phyloP scores from a whole-genome alignment of 2,113 vertebrate genomes.

The Oncorhynchus gorbuscha region DNA sequence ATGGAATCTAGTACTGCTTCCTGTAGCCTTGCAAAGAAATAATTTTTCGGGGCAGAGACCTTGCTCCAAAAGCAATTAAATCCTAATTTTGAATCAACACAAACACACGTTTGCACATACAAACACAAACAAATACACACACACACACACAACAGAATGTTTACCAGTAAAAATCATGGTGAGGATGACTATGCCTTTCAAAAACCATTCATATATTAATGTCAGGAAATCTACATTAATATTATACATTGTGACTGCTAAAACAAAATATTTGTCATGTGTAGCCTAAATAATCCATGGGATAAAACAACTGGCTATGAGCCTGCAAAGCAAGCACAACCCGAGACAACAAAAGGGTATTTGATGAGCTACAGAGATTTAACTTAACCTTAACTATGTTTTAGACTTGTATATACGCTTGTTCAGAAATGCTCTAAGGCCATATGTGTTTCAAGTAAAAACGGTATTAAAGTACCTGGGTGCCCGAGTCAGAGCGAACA shows the following conservation, averaged over 20 bases:
- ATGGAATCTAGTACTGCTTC: slow-evolving; percentile 35
- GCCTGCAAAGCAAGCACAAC: slow-evolving; percentile 13
- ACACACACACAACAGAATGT: not conserved
- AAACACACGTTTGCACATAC: not conserved
- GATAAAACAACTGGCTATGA: slow-evolving; percentile 10
- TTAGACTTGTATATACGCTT: slow-evolving; percentile 36
- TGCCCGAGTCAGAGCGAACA: slow-evolving; percentile 45
- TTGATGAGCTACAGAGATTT: slow-evolving; percentile 13
- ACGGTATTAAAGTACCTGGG: slow-evolving; percentile 53
- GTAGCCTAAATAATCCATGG: slow-evolving; percentile 13
- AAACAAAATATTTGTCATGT: slow-evolving; percentile 13
- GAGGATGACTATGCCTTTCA: not conserved
- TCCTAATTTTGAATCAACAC: slow-evolving; percentile 2
- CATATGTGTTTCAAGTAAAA: slow-evolving; percentile 56
- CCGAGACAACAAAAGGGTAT: slow-evolving; percentile 7
- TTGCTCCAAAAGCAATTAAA: slow-evolving; percentile 21
- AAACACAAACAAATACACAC: not conserved
- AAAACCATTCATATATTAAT: not conserved
- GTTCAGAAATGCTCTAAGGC: slow-evolving; percentile 36
- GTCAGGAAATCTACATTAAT: not conserved
- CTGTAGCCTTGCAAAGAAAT: slow-evolving; percentile 23
- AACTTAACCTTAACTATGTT: not conserved
- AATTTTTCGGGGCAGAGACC: slow-evolving; percentile 24
- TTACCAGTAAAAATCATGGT: too few relatives aligned
- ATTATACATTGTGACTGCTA: slow-evolving; percentile 22